phyloP scores from a whole-genome alignment of 2,797 vertebrate species.

The Muscicapa comitata region DNA sequence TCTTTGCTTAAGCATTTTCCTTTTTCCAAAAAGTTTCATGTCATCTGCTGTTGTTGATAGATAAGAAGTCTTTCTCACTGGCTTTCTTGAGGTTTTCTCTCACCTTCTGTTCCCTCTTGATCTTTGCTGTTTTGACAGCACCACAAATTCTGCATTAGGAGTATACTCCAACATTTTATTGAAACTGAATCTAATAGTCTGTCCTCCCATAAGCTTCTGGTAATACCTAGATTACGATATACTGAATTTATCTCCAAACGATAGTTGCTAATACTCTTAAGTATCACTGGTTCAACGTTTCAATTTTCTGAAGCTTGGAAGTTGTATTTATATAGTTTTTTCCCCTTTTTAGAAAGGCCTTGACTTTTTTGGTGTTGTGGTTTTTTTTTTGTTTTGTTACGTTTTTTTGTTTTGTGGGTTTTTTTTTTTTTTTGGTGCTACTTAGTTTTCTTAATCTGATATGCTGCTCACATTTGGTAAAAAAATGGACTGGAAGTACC shows the following conservation, averaged over 20 bases:
- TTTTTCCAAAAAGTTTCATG: background rate
- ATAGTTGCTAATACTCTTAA: background rate
- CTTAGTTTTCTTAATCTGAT: background rate
- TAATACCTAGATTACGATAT: background rate
- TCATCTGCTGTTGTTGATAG: background rate
- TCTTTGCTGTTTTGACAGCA: background rate
- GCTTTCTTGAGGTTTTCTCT: background rate
- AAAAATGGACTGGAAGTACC: background rate
- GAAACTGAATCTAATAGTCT: background rate
- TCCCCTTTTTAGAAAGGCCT: background rate
- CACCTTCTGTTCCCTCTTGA: background rate
- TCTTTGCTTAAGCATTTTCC: background rate
- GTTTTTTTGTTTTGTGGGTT: no score
- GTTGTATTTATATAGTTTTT: background rate
- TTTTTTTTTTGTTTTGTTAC: no score
- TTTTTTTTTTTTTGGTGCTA: background rate
- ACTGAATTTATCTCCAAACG: background rate
- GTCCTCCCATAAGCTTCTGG: background rate
- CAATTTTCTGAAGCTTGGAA: background rate
- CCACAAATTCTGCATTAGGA: background rate
- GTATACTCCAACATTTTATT: background rate
- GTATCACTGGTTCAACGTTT: background rate
- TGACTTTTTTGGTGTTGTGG: background rate
- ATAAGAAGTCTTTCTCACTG: background rate
- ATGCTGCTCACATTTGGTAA: background rate